Evolutionary conservation across 2,797 vertebrate species (phyloP), one percentile per base, ranked within the genome.

Genomic region (Pipistrellus pipistrellus): DNA sequence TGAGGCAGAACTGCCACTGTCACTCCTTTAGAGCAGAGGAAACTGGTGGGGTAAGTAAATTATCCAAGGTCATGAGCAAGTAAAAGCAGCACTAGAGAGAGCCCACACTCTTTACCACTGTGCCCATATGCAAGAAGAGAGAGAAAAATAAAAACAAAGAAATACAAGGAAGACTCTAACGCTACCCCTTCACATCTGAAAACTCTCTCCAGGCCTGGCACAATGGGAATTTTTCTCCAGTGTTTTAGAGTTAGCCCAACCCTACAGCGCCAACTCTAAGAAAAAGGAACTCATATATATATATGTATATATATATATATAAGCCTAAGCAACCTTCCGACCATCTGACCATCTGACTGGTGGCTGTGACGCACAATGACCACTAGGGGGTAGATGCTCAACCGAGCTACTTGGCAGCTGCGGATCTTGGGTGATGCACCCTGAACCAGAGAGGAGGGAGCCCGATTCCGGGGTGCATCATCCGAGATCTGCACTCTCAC

Each of bases 211-310:
- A 8, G 38, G 66, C 17, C 25, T 84, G 72, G 14, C 20, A 8
- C 13, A 51, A 7, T 4, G 25, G 66, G 20, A 32, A 25, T 48
- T 80, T 84, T 51, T 59, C 64, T 53, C 77, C 35, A 14, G 21
- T 15, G 48, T 69, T 87, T 90, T 75, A 51, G 46, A 66, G 30
- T 46, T 25, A 32, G 59, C 17, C 30, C 7, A 48, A 20, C 44
- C 62, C 21, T 23, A 38, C 13, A 48, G 53, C 3, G 4, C 18
- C 15, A 15, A 71, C 57, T 71, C 46, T 38, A 62, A 90, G 57
- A 87, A 90, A 84, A 76, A 91, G 44, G 59, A 90, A 83, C 51
- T 76, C 38, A n/a, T 78, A 23, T n/a, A n/a, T 71, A 41, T 59
- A 59, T 27, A 62, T 62, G n/a, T n/a, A n/a, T n/a, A n/a, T n/a